Conservation (phyloP, 2,113 vertebrate genomes). For the Hippocampus comes region DNA sequence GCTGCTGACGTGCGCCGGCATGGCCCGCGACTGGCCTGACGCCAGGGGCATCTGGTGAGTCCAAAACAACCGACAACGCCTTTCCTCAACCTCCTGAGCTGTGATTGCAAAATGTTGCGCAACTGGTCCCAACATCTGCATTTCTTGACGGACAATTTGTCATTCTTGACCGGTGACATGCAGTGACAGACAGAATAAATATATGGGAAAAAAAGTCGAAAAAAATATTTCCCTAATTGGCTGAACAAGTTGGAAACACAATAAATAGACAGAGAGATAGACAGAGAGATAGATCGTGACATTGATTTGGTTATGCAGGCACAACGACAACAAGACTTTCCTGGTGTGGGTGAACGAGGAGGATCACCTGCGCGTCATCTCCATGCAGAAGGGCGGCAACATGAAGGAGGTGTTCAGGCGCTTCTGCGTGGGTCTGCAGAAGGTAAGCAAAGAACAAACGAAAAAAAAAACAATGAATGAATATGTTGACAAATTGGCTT, state of each 20-base stretch:
- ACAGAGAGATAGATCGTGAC: not conserved
- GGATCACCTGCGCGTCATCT: slow-evolving; percentile 92
- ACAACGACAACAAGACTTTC: slow-evolving; percentile 90
- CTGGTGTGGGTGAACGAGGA: slow-evolving; percentile 96
- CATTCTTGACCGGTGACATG: not conserved
- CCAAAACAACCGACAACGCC: not conserved
- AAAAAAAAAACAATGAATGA: not conserved
- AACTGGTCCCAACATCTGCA: no score
- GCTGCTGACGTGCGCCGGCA: slow-evolving; percentile 87
- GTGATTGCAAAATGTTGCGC: no score
- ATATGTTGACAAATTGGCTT: not conserved
- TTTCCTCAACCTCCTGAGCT: not conserved
- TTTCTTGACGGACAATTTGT: no score
- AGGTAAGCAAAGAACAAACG: slow-evolving; percentile 61
- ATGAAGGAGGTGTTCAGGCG: slow-evolving; percentile 96
- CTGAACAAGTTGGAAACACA: no score
- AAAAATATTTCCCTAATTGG: no score
- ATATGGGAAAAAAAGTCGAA: no score
- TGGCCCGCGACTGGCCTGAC: slow-evolving; percentile 95
- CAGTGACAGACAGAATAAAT: no score
- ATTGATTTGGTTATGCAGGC: slow-evolving; percentile 65
- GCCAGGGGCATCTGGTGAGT: slow-evolving; percentile 89
- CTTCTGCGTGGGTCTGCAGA: slow-evolving; percentile 89
- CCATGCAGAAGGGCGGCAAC: slow-evolving; percentile 92
- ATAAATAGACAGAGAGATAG: no score